Base-by-base conservation (phyloP, 2,888 invertebrate species). In the Erynnis tages region DNA sequence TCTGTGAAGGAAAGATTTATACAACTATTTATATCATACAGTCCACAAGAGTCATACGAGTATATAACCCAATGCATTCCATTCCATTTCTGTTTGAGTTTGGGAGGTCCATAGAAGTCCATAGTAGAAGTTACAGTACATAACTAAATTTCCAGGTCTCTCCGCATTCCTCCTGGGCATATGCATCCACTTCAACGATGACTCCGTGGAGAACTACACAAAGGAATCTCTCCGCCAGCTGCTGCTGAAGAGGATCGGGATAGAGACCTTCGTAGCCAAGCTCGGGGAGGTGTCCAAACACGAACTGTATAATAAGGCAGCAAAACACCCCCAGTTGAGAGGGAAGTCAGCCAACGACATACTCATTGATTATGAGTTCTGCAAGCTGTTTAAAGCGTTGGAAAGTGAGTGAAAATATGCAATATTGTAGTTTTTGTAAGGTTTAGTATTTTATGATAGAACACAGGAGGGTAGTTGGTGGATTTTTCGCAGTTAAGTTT, bases 281-380 rank as follows among this genome's bases (percentile, higher is more conserved):
- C 88, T 99, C 53, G 93, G 93, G 45, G 95, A 96, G 62, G 94
- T 99, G 49, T 93, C 95, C 0, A 93, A 95, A 45, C 96, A 97
- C 73, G 99, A 99, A 84, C 91, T 94, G 32, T 99, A 98, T 85
- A 96, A 95, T 50, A 93, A 94, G 69, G 97, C 98, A 10, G 94
- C 97, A 13, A 98, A 99, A 76, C 96, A 96, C 68, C 98, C 99
- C 0, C 98, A 98, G 81, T 92, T 96, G 21, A 91, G 93, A 35
- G 95, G 94, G 7, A 94, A 93, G 75, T 90, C 92, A 48, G 88
- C 96, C 2, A 87, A 89, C 0, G 98, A 98, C 58, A 91, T 98
- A 11, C 87, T 98, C 48, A 91, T 99, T 32, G 99, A 99, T 80
- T 97, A 96, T 76, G 97, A 98, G 82, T 99, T 98, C 88, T 98